Percentiles rank a stretch among this genome's conserved stretches.
phyloP scores from a whole-genome alignment of 2,797 vertebrate genomes.

The Rhabdomys pumilio region DNA sequence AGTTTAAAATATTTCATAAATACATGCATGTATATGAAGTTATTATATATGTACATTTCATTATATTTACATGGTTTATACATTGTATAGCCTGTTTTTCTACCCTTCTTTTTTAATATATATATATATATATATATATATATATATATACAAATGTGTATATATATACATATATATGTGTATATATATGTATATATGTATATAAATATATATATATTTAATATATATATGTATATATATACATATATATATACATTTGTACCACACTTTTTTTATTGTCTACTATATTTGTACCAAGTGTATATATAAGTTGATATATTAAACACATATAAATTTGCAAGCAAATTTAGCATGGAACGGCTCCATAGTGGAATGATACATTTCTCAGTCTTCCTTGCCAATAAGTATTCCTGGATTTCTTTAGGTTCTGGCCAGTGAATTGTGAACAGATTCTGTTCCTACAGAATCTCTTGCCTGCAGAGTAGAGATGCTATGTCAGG shows the following conservation, averaged over 20 bases:
- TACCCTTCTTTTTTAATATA: not conserved
- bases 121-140: no score
- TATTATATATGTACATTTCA: not conserved
- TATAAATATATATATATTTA: no score
- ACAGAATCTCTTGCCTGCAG: not conserved
- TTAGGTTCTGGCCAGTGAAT: not conserved
- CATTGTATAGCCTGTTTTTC: not conserved
- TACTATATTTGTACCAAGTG: no score
- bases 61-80: not conserved
- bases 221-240: no score
- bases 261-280: no score
- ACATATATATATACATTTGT: no score
- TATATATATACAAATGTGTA: no score
- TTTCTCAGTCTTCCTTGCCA: not conserved
- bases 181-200: no score
- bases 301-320: no score
- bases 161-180: no score
- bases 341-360: not conserved
- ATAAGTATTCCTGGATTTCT: not conserved
- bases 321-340: not conserved
- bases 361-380: not conserved
- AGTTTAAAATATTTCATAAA: not conserved
- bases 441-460: not conserved
- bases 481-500: not conserved
- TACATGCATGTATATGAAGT: not conserved